Conservation (phyloP, 2,888 invertebrate genomes). For the Drepanosiphum platanoidis region DNA sequence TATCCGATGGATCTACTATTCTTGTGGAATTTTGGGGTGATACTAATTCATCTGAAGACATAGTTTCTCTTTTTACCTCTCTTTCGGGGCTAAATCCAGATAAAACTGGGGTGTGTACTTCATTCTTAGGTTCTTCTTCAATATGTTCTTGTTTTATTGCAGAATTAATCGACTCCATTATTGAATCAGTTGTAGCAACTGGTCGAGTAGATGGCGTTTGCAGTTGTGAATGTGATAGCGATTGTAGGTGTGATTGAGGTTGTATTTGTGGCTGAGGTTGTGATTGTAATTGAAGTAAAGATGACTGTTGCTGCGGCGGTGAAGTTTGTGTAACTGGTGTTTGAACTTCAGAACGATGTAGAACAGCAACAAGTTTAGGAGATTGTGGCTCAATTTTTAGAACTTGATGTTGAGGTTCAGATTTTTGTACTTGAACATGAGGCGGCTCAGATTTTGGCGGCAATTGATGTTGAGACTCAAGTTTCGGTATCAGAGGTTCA, state of each 20-base stretch:
- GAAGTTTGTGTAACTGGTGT: slow-evolving; percentile 65
- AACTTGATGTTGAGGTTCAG: slow-evolving; percentile 63
- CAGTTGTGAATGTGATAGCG: slow-evolving; percentile 61
- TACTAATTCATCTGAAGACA: slow-evolving; percentile 65
- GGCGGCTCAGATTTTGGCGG: slow-evolving; percentile 64
- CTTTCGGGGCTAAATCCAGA: slow-evolving; percentile 54
- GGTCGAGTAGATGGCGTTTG: slow-evolving; percentile 18
- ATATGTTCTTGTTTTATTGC: slow-evolving; percentile 52
- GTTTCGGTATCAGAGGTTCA: slow-evolving; percentile 66
- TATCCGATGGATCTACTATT: slow-evolving; percentile 49
- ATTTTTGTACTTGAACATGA: slow-evolving; percentile 8
- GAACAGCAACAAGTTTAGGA: slow-evolving; percentile 31
- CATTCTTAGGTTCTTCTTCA: slow-evolving; percentile 48
- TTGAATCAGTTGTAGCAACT: slow-evolving; percentile 42
- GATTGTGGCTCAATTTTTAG: slow-evolving; percentile 65
- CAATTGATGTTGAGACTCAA: slow-evolving; percentile 67
- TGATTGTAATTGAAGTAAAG: slow-evolving; percentile 26
- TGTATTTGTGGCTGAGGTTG: slow-evolving; percentile 63
- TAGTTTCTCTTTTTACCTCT: slow-evolving; percentile 65
- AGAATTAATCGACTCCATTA: slow-evolving; percentile 57
- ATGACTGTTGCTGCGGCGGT: slow-evolving; percentile 66
- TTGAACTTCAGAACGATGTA: slow-evolving; percentile 64
- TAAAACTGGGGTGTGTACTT: slow-evolving; percentile 8
- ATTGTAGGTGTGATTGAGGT: slow-evolving; percentile 64
- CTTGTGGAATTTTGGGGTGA: slow-evolving; percentile 63